phyloP scores from a whole-genome alignment of 2,888 invertebrate species.

The Cryptosula pallasiana region DNA sequence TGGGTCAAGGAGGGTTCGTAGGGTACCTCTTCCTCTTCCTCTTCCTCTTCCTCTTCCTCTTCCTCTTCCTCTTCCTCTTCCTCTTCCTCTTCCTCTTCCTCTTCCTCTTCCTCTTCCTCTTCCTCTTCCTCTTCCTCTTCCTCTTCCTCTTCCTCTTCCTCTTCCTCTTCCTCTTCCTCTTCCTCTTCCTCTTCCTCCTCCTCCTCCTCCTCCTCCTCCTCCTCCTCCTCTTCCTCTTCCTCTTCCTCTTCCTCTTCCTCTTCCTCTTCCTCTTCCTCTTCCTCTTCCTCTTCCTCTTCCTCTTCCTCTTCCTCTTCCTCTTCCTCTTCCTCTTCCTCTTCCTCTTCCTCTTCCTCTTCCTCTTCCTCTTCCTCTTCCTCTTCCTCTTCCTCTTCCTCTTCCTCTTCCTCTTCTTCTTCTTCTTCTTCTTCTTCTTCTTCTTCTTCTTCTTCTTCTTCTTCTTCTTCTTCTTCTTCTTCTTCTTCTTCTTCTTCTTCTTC shows the following conservation, averaged over 20 bases:
- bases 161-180: slow-evolving; percentile 10
- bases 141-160: slow-evolving; percentile 10
- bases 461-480: too few species aligned
- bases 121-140: slow-evolving; percentile 10
- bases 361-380: not conserved
- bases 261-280: slow-evolving; percentile 10
- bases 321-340: slow-evolving; percentile 10
- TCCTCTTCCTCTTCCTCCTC: slow-evolving; percentile 10
- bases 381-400: too few species aligned
- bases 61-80: slow-evolving; percentile 10
- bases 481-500: too few species aligned
- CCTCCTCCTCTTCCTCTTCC: slow-evolving; percentile 3
- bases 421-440: too few species aligned
- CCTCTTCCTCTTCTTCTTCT: too few species aligned
- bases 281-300: too few species aligned
- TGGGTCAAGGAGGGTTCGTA: too few species aligned
- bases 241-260: slow-evolving; percentile 10
- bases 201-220: not conserved
- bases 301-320: slow-evolving; percentile 10
- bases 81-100: slow-evolving; percentile 10
- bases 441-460: too few species aligned
- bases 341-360: not conserved
- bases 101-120: too few species aligned
- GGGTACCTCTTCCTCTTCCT: not conserved
- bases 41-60: slow-evolving; percentile 10